Evolutionary conservation across 2,888 invertebrate species (phyloP), one percentile per base, ranked within the genome.

Genomic region (Cordilura impudica): DNA sequence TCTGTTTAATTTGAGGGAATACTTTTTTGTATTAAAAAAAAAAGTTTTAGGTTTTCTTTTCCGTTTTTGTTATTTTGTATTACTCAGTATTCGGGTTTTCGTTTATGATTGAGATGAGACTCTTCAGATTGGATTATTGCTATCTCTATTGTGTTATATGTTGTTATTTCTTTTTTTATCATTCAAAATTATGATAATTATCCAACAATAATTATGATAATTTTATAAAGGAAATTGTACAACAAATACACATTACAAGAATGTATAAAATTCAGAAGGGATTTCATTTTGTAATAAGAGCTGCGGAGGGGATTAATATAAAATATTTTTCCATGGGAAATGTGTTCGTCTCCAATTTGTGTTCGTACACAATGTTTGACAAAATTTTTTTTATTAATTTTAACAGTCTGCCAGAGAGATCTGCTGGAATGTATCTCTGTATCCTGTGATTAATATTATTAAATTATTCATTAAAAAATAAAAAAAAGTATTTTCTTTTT

Each of bases 1-100:
- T 66, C 58, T 49, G 29, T 56, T 63, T 21, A 54, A 56, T 56
- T 26, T 47, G 12, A 16, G 21, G 21, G n/a, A n/a, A n/a, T n/a
- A n/a, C n/a, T 21, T 53, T 51, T 19, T 29, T n/a, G 23, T 61
- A 26, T 29, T 8, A 54, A 26, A 12, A 29, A 2, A 51, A 31
- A 6, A 26, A 53, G 66, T 10, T 67, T 26, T 26, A 6, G 18
- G 29, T 14, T 21, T 23, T 21, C 12, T 19, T 47, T 56, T 19
- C 31, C 35, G n/a, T 16, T 10, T 14, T 6, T 43, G 26, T 26
- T 54, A 1, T 26, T 53, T 43, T 49, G 10, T 49, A 12, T 51
- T 51, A 23, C n/a, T 10, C n/a, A n/a, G n/a, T n/a, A n/a, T n/a
- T 56, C 35, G 26, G 12, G 12, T 39, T 35, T 39, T 18, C 2